Evolutionary conservation across 2,888 invertebrate species (phyloP).

Genomic region (Invenusta paracnida): DNA sequence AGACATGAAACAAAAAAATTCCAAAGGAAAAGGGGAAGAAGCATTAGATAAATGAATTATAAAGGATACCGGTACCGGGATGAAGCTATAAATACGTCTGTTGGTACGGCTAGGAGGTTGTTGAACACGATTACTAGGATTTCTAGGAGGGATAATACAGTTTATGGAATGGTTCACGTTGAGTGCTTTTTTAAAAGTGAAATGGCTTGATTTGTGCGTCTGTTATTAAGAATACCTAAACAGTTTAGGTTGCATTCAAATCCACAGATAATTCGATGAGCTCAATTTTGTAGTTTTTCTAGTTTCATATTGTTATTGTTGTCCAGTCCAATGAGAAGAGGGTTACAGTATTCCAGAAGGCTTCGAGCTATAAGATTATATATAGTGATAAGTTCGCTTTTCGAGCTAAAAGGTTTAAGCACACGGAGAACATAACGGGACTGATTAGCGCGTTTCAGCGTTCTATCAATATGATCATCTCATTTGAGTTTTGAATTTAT

Average conservation of each 20-base stretch:
- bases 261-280: not conserved
- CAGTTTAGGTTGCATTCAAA: not conserved
- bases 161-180: not conserved
- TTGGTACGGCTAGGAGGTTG: not conserved
- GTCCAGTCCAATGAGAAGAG: conserved; percentile 13
- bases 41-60: not conserved
- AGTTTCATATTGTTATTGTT: not conserved
- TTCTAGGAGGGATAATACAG: not conserved
- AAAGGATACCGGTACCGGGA: not conserved
- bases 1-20: not conserved
- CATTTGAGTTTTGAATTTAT: not conserved
- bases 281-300: conserved; percentile 15
- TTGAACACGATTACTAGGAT: not conserved
- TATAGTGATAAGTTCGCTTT: not conserved
- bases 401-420: not conserved
- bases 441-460: not conserved
- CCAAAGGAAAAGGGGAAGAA: not conserved
- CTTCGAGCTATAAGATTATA: not conserved
- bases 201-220: not conserved
- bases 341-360: not conserved
- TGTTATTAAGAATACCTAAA: not conserved
- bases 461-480: not conserved
- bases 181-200: not conserved
- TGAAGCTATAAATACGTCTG: not conserved
- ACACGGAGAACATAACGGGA: not conserved